Conservation (phyloP, 2,113 vertebrate genomes). For the Calidris pugnax region DNA sequence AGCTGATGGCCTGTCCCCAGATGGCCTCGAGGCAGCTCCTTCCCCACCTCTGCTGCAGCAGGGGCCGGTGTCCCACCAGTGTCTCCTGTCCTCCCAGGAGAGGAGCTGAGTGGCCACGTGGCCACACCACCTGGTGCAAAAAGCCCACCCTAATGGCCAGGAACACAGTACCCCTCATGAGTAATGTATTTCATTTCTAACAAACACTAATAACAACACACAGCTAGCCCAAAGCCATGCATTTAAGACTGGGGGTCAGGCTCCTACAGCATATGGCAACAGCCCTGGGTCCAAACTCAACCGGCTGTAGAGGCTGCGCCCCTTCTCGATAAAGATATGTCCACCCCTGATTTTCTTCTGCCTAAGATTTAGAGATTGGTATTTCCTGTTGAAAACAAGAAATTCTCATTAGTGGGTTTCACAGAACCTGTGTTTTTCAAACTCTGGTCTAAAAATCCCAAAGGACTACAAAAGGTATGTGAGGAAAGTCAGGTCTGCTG, state of each 20-base stretch:
- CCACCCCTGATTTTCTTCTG: neutral
- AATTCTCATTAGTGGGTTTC: neutral
- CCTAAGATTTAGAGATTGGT: neutral
- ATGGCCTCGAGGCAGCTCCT: neutral
- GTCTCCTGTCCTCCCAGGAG: no score
- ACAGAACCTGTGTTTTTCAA: neutral
- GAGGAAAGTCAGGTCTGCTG: neutral
- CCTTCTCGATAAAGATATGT: neutral
- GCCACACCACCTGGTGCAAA: neutral
- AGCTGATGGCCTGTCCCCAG: neutral
- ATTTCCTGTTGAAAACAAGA: neutral
- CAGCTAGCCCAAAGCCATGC: neutral
- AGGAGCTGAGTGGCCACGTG: accelerated
- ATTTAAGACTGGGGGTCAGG: neutral
- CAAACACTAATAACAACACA: neutral
- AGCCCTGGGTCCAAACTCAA: neutral
- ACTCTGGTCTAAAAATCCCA: neutral
- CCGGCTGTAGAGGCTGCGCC: neutral
- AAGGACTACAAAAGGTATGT: neutral
- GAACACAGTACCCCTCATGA: accelerated
- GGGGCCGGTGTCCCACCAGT: accelerated
- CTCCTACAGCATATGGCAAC: neutral
- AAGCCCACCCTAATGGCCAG: accelerated
- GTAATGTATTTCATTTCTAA: neutral
- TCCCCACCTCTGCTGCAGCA: neutral